These are phyloP conservation scores for Rhagonycha lutea DNA, from an alignment of 2,888 invertebrate species.

Conservation along the genomic window DNA sequence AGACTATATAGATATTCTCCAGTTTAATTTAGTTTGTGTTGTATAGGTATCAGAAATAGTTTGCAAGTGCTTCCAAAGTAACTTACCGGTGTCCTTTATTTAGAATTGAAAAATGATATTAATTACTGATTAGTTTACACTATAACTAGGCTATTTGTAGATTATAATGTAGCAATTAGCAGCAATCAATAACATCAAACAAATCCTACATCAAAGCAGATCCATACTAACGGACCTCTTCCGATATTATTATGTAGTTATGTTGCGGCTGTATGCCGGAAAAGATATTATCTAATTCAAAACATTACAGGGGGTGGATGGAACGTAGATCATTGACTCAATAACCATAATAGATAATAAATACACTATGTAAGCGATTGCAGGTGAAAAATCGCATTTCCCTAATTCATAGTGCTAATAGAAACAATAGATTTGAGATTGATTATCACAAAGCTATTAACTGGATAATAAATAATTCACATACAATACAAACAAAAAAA, in stretches of 20 bases:
- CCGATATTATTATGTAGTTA: not conserved
- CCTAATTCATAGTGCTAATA: slow-evolving; percentile 7
- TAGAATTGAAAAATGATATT: no score
- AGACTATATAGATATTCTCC: no score
- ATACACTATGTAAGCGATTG: slow-evolving; percentile 11
- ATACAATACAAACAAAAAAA: slow-evolving; percentile 33
- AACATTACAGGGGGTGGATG: slow-evolving; percentile 14
- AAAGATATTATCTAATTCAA: slow-evolving; percentile 23
- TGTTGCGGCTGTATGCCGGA: slow-evolving; percentile 15
- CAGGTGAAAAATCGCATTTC: slow-evolving; percentile 15
- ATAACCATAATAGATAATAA: slow-evolving; percentile 20
- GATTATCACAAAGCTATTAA: slow-evolving; percentile 29
- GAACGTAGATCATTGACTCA: slow-evolving; percentile 13
- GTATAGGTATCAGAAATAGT: no score
- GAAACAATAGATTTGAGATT: slow-evolving; percentile 20
- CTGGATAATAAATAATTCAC: slow-evolving; percentile 27
- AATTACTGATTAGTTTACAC: not conserved
- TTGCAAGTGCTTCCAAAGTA: no score
- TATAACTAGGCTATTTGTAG: not conserved
- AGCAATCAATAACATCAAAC: slow-evolving; percentile 14
- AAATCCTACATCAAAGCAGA: slow-evolving; percentile 1
- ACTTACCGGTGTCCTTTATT: no score
- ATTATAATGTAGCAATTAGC: slow-evolving; percentile 7
- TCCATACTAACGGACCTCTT: not conserved
- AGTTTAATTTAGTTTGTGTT: no score